A percentile compares a stretch with the other conserved stretches of the same genome.
These are phyloP conservation scores for Alviniconcha marisindica DNA, from an alignment of 1,140 invertebrate species.

Conservation along the genomic window DNA sequence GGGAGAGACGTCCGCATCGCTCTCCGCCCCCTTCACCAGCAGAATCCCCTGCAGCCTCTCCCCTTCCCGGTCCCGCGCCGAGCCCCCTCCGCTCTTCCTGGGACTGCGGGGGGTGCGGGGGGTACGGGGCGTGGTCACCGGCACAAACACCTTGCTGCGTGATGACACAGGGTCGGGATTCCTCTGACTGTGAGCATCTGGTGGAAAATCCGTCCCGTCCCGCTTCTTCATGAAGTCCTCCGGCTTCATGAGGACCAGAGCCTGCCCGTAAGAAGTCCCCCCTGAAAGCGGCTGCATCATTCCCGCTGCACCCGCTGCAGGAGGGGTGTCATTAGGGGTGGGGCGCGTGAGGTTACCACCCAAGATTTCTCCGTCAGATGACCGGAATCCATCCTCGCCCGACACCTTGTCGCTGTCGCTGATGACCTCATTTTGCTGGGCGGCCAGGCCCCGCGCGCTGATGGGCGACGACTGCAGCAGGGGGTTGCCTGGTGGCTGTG, in stretches of 20 bases:
- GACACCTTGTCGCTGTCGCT: background rate
- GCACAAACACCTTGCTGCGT: background rate
- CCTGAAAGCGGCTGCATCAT: background rate
- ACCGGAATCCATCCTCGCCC: background rate
- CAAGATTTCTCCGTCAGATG: conserved; percentile 29
- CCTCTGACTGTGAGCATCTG: background rate
- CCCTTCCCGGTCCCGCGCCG: conserved; percentile 37
- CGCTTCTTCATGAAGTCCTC: conserved; percentile 49
- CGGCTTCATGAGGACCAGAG: conserved; percentile 43
- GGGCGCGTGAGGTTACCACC: conserved; percentile 11
- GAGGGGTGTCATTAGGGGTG: conserved; percentile 9
- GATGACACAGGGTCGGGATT: background rate
- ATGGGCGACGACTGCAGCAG: conserved; percentile 30
- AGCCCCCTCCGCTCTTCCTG: background rate
- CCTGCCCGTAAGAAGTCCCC: background rate
- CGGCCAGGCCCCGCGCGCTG: background rate
- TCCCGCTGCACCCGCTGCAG: background rate
- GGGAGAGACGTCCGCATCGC: conserved; percentile 36
- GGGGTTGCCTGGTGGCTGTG: conserved; percentile 31
- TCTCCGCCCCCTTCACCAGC: conserved; percentile 39
- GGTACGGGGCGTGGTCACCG: background rate
- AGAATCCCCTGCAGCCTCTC: conserved; percentile 40
- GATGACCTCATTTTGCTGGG: background rate
- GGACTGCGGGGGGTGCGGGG: background rate
- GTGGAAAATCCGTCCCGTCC: conserved; percentile 8